Conservation (phyloP, 2,888 invertebrate species). For the Eristalinus sepulchralis region DNA sequence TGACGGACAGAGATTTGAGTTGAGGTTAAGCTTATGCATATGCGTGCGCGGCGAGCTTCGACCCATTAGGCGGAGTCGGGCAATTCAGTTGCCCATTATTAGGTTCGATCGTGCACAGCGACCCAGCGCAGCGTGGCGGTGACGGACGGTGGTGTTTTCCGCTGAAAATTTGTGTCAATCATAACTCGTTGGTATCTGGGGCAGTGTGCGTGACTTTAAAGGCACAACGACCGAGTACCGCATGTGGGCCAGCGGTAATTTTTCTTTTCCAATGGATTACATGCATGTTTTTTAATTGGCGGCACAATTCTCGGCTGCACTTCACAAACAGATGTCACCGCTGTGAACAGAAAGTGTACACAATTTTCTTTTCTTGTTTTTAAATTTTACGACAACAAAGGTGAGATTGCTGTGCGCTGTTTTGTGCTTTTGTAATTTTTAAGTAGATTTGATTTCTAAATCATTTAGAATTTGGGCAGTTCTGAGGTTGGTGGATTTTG, state of each 20-base stretch:
- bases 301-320: not conserved
- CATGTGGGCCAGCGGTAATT: not conserved
- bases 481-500: not conserved
- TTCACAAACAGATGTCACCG: not conserved
- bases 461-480: not conserved
- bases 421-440: not conserved
- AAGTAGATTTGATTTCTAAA: not conserved
- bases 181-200: not conserved
- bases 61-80: not conserved
- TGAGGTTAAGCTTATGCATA: not conserved
- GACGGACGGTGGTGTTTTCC: not conserved
- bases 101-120: not conserved
- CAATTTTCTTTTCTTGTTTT: not conserved
- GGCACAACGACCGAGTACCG: not conserved
- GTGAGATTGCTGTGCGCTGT: not conserved
- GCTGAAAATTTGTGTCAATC: not conserved
- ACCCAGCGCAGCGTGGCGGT: not conserved
- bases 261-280: not conserved
- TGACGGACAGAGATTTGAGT: not conserved
- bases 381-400: not conserved
- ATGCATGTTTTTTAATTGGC: not conserved
- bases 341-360: not conserved
- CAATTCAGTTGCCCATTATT: not conserved
- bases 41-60: not conserved
- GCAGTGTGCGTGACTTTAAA: not conserved